Base-by-base conservation (phyloP, 1,140 invertebrate genomes). In the Cotesia typhae region DNA sequence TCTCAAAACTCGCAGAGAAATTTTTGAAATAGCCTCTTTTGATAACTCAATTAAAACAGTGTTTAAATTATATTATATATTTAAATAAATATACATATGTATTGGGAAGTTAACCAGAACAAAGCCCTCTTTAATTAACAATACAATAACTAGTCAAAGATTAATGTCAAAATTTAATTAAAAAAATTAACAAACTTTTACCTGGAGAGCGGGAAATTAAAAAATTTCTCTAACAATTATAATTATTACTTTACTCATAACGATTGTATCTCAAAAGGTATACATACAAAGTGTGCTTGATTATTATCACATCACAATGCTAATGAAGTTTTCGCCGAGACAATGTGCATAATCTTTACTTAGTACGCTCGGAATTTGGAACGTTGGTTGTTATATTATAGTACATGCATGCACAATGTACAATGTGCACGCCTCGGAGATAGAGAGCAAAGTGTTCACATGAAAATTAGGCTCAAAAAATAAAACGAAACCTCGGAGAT, bases 321-420 rank as follows among this genome's bases (percentile, higher is more conserved):
- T 71, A 71, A 71, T 71, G 60, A 71, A 71, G 60, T 71, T 71
- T 71, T 71, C 59, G 68, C 36, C 9, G 59, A 70, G 59, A 70
- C 68, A 70, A 70, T 70, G 68, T 70, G 59, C 64, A 63, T 70
- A 63, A 70, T 70, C 68, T n/a, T n/a, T 52, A 14, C 14, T 28
- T 28, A 28, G 36, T 51, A 14, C 41, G 10, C 68, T 63, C n/a
- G 59, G 68, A 70, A 60, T 60, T 70, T 60, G 55, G 67, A 57
- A 14, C 36, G 37, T 10, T 0, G 53, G 53, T 7, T 17, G 53
- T 17, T 17, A 20, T 59, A 59, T 59, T 17, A n/a, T 59, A 28
- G 28, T 52, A 3, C n/a, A 52, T 52, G 51, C n/a, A 52, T 52
- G n/a, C 6, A 12, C n/a, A 52, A 52, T 52, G 9, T 9, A 52